These are phyloP conservation scores for Synergus laeviventris DNA, from an alignment of 2,888 invertebrate species.

Conservation along the genomic window DNA sequence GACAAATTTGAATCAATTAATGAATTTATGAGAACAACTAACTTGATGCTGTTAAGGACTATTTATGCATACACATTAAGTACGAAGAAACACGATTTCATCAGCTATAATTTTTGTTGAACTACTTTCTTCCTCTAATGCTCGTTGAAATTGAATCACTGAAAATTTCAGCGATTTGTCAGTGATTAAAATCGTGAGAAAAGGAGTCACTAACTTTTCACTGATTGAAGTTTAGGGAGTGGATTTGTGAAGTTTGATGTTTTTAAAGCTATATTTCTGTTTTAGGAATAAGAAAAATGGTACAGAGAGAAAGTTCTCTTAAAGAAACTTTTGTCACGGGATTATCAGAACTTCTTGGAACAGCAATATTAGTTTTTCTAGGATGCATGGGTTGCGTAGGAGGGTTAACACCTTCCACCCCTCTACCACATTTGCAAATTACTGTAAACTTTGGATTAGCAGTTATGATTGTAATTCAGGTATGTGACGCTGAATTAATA, in stretches of 20 bases:
- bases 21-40: too few relatives aligned
- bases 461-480: slow-evolving; percentile 74
- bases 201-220: too few relatives aligned
- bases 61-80: too few relatives aligned
- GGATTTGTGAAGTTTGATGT: background rate
- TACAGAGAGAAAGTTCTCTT: slow-evolving; percentile 37
- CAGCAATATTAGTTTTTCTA: slow-evolving; percentile 69
- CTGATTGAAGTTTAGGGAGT: too few relatives aligned
- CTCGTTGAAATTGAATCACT: too few relatives aligned
- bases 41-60: too few relatives aligned
- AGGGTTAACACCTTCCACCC: slow-evolving; percentile 55
- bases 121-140: too few relatives aligned
- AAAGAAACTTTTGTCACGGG: slow-evolving; percentile 56
- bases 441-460: slow-evolving; percentile 72
- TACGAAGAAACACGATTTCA: too few relatives aligned
- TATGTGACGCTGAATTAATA: slow-evolving; percentile 55
- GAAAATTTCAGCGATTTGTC: too few relatives aligned
- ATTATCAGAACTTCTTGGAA: slow-evolving; percentile 72
- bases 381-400: slow-evolving; percentile 73
- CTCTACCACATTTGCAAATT: slow-evolving; percentile 65
- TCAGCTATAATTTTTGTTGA: too few relatives aligned
- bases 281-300: slow-evolving; percentile 60
- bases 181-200: too few relatives aligned
- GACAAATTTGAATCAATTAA: too few relatives aligned
- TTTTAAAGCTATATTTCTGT: background rate